These are phyloP conservation scores for Heliconius cydno DNA, from an alignment of 2,888 invertebrate genomes.

Conservation along the genomic window DNA sequence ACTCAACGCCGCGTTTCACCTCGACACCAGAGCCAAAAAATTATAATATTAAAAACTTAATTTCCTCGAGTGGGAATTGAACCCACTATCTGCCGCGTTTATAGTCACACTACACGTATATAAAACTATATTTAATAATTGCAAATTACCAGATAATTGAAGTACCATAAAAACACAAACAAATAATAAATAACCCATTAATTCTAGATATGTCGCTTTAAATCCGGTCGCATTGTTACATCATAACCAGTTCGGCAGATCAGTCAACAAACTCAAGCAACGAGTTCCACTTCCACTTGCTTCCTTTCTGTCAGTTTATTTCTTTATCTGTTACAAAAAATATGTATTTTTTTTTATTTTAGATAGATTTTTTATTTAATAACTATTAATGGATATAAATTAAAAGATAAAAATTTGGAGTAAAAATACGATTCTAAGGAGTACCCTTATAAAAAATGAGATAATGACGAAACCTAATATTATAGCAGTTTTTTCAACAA, in stretches of 20 bases:
- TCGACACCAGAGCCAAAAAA: no score
- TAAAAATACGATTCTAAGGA: no score
- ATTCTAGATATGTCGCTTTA: constrained; percentile 56
- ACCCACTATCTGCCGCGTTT: no score
- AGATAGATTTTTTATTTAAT: no score
- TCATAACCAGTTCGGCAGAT: constrained; percentile 76
- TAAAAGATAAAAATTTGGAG: no score
- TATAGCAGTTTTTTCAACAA: no score
- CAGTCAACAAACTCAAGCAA: constrained; percentile 73
- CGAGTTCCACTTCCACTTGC: constrained; percentile 41
- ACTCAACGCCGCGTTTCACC: no score
- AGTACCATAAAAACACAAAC: constrained; percentile 44
- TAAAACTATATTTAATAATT: not conserved
- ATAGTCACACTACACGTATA: not conserved
- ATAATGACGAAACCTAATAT: no score
- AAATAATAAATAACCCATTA: constrained; percentile 48
- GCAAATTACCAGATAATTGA: constrained; percentile 19
- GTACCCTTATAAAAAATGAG: no score
- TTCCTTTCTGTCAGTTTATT: constrained; percentile 40
- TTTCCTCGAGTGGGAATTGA: no score
- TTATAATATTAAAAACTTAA: no score
- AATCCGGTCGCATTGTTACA: constrained; percentile 67
- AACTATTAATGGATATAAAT: no score
- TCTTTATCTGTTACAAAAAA: constrained; percentile 33
- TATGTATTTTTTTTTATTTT: not conserved